A percentile compares a stretch with the other conserved stretches of the same genome.
phyloP scores from a whole-genome alignment of 1,140 invertebrate genomes.

The Drosophila tropicalis region DNA sequence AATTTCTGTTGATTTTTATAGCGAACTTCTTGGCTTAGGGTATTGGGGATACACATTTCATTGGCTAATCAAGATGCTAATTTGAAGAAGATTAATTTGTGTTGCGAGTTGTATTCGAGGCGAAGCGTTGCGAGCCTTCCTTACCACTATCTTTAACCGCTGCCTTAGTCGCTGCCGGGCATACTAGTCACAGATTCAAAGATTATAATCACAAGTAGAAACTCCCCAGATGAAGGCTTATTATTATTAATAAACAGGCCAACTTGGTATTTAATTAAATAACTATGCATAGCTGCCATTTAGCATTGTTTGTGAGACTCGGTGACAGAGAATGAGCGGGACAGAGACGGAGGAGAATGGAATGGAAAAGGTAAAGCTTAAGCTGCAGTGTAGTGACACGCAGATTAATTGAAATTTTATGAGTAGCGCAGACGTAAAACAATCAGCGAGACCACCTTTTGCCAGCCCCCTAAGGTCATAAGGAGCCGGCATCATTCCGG shows the following conservation, averaged over 20 bases:
- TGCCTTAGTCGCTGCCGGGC: slow-evolving; percentile 36
- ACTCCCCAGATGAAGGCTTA: slow-evolving; percentile 48
- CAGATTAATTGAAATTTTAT: slow-evolving; percentile 82
- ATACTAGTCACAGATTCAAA: slow-evolving; percentile 37
- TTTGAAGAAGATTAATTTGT: slow-evolving; percentile 82
- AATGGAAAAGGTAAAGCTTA: not conserved
- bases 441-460: slow-evolving; percentile 80
- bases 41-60: slow-evolving; percentile 76
- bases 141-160: slow-evolving; percentile 16
- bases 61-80: slow-evolving; percentile 83
- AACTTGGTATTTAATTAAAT: slow-evolving; percentile 72
- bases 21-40: slow-evolving; percentile 47
- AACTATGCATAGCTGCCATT: slow-evolving; percentile 33
- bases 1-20: slow-evolving; percentile 76
- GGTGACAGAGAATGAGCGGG: not conserved
- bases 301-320: slow-evolving; percentile 30
- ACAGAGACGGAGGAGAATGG: not conserved
- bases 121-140: slow-evolving; percentile 36
- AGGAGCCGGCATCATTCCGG: slow-evolving; percentile 37
- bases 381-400: slow-evolving; percentile 60
- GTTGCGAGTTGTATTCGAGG: slow-evolving; percentile 47
- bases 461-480: slow-evolving; percentile 78
- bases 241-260: slow-evolving; percentile 65
- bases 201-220: slow-evolving; percentile 65
- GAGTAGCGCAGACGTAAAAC: slow-evolving; percentile 79